Base-by-base conservation (phyloP, 2,888 invertebrate species). In the Spilarctia lutea region DNA sequence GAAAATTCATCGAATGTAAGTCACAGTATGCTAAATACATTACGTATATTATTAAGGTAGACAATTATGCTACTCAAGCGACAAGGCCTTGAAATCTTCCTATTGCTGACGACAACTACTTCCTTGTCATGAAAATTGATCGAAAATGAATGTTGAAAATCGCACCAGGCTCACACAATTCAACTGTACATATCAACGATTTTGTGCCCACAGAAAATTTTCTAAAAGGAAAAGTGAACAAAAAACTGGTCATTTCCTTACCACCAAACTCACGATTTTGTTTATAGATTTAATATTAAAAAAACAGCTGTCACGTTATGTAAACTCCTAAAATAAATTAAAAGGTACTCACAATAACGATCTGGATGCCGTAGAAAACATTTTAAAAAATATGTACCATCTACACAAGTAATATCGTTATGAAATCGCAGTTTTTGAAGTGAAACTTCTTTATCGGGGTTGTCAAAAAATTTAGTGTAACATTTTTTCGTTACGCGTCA, bases 231-330 rank as follows among this genome's bases (percentile, higher is more conserved):
- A 30, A 18, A 63, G 30, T 30, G 18, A 63, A 18, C 10, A 56
- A 33, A 7, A 68, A 33, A n/a, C n/a, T 16, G 30, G 13, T 4
- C 48, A 11, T 48, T 78, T 79, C 79, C 78, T 76, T 81, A 74
- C 60, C 75, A 83, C 73, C 76, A 71, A 71, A 74, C 81, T 77
- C 71, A 78, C 74, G 86, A 63, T 87, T 89, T 89, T 91, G 87
- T 90, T 87, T 88, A 87, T 84, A 91, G 88, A 91, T 91, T 82
- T 79, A 82, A 85, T 88, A 87, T 60, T n/a, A 90, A 85, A 93
- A 91, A 91, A 91, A 91, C 93, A 95, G 93, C 94, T 94, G 94
- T 94, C 94, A 93, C 87, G 95, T 95, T 96, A 95, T 94, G 92
- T 96, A 96, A 94, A 95, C 93, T 92, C 92, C 91, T 83, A 94